A percentile compares a stretch with the other conserved stretches of the same genome.
Conservation (phyloP, 2,113 vertebrate species). For the Daboia siamensis region DNA sequence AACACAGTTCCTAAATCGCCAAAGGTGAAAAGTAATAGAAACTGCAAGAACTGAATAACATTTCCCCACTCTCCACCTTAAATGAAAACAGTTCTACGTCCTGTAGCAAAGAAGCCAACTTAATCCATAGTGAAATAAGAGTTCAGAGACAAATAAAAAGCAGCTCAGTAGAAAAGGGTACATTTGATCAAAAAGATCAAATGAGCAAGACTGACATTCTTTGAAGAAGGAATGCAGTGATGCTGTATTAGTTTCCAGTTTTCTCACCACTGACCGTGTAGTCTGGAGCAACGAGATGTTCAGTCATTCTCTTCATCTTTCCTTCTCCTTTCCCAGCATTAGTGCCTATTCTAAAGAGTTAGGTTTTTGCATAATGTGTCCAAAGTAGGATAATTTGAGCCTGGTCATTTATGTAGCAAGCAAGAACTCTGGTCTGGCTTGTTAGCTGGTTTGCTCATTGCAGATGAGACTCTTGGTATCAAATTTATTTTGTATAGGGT, state of each 20-base stretch:
- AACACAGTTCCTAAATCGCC: not conserved
- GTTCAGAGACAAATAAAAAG: not conserved
- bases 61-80: not conserved
- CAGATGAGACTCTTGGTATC: too few species aligned
- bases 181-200: not conserved
- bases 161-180: not conserved
- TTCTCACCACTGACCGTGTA: not conserved
- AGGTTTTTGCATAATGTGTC: not conserved
- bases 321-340: not conserved
- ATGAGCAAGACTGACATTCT: not conserved
- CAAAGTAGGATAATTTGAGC: not conserved
- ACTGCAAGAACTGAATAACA: not conserved
- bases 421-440: not conserved
- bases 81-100: not conserved
- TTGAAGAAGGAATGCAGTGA: not conserved
- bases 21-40: not conserved
- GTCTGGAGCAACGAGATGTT: not conserved
- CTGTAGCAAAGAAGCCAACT: not conserved
- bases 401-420: not conserved
- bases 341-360: not conserved
- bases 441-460: not conserved
- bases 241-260: not conserved
- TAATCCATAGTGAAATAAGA: slow-evolving; percentile 2
- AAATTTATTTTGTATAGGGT: not conserved
- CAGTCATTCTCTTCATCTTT: not conserved